Conservation (phyloP, 2,113 vertebrate genomes). For the Lasiurus cinereus region DNA sequence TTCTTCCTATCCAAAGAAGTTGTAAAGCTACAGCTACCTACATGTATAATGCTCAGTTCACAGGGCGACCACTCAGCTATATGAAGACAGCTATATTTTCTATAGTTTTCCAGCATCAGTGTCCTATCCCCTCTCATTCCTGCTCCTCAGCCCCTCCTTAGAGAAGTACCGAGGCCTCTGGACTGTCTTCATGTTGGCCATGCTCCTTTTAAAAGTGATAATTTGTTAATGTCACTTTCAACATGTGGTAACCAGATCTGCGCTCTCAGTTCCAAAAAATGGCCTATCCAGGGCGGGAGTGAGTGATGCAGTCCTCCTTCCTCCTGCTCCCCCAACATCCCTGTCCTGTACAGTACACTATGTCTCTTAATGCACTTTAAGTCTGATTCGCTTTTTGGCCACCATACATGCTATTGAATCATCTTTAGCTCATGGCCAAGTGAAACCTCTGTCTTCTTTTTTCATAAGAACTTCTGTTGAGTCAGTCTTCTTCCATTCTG, state of each 20-base stretch:
- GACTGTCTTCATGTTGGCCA: neutral
- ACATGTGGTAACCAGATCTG: neutral
- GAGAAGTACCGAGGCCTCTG: neutral
- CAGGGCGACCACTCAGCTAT: neutral
- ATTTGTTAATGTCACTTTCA: neutral
- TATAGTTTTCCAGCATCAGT: neutral
- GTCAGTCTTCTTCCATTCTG: conserved; percentile 24
- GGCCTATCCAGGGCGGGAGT: neutral
- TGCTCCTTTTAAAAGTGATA: neutral
- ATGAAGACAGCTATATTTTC: neutral
- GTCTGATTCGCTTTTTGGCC: conserved; percentile 62
- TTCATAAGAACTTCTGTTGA: conserved; percentile 47
- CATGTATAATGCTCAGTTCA: neutral
- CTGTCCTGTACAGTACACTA: neutral
- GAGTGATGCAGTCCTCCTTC: accelerated
- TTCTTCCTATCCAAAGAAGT: neutral
- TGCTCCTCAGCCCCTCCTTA: neutral
- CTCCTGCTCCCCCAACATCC: neutral
- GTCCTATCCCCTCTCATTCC: accelerated
- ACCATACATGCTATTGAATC: conserved; percentile 21
- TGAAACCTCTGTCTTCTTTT: conserved; percentile 1
- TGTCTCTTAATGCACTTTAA: neutral
- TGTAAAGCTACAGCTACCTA: neutral
- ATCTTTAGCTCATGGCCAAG: conserved; percentile 65
- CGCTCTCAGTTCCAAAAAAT: neutral